Evolutionary conservation across 2,797 vertebrate genomes (phyloP), one percentile per base, ranked within the genome.

Genomic region (Halcyon leucocephala): DNA sequence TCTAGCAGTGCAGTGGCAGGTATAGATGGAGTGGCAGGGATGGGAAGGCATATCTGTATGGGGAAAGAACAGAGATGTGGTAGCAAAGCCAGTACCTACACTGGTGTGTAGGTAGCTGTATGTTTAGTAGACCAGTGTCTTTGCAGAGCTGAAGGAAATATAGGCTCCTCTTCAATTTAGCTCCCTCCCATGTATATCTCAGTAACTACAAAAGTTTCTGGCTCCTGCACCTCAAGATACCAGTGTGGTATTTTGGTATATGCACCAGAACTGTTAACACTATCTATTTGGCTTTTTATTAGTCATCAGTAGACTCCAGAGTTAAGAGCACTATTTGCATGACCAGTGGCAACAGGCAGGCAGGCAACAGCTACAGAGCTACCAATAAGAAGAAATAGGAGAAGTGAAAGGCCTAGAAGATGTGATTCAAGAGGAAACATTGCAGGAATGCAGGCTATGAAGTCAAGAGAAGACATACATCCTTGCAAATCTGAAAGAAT

Each of bases 11-110:
- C 14, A 14, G 48, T 44, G 42, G n/a, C 41, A 65, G 70, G 12
- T 16, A 14, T 41, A 37, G 37, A 41, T 14, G 33, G 60, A 44
- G 72, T 3, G 20, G 35, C 18, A 49, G 20, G 12, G 8, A 12
- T 37, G 33, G 26, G 58, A 28, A 65, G 24, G 17, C 4, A 20
- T 49, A 26, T 7, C 15, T 1, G 0, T 39, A 6, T 4, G 12
- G 37, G 29, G 15, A 71, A 29, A 60, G 28, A 74, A 46, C 48
- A 31, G 37, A 76, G 31, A 51, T 67, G 13, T 62, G 14, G 10
- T 42, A 37, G 46, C 2, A 52, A 57, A 42, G 55, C 4, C n/a
- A 48, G 17, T 22, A 11, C 51, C 26, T 52, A 52, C 26, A 9
- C 42, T 74, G 37, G 14, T 46, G 14, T 44, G 24, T 33, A 33